phyloP scores from a whole-genome alignment of 2,888 invertebrate species.

The Caenorhabditis zanzibari region DNA sequence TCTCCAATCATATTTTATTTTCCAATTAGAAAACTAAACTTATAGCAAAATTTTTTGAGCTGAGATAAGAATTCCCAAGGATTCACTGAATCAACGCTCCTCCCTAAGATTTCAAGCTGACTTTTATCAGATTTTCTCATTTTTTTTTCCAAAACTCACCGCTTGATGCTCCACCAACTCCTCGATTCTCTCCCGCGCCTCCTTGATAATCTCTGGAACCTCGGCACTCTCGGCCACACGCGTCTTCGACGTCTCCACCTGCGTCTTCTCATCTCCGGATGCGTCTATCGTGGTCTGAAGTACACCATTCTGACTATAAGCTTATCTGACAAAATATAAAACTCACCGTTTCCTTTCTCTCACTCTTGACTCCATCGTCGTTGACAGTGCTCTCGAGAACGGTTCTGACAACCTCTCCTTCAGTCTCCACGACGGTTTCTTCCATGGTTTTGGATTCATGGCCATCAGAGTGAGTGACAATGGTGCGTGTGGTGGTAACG shows the following conservation, averaged over 20 bases:
- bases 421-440: constrained; percentile 70
- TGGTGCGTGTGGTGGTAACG: constrained; percentile 68
- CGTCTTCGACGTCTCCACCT: constrained; percentile 61
- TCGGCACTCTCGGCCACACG: constrained; percentile 64
- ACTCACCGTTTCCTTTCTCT: constrained; percentile 65
- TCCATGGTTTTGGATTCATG: constrained; percentile 71
- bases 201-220: constrained; percentile 66
- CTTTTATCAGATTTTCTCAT: no score
- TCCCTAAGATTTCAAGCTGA: no score
- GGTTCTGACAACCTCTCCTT: constrained; percentile 67
- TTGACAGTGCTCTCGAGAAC: constrained; percentile 68
- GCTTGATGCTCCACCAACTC: constrained; percentile 58
- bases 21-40: no score
- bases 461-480: constrained; percentile 71
- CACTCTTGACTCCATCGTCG: constrained; percentile 67
- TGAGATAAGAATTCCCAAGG: no score
- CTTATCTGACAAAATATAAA: neutral
- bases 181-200: constrained; percentile 67
- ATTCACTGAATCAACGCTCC: no score
- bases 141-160: constrained; percentile 31
- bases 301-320: neutral
- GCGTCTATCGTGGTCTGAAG: constrained; percentile 64
- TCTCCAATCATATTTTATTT: no score
- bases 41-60: no score
- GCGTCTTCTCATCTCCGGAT: constrained; percentile 62